These are phyloP conservation scores for Leptinotarsa tumamoca DNA, from an alignment of 2,888 invertebrate species.

Conservation along the genomic window DNA sequence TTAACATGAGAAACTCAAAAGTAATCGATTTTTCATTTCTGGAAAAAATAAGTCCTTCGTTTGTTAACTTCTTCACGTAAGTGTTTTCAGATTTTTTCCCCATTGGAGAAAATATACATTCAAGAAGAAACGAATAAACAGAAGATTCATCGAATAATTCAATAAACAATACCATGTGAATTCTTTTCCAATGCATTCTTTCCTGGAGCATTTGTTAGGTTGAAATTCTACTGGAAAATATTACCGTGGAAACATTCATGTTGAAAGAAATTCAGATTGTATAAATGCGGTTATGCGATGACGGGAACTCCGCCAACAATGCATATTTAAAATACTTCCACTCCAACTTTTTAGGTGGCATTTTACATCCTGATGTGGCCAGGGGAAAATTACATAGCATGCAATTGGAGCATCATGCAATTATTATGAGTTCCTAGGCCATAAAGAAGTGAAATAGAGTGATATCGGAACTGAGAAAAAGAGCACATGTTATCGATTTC, in stretches of 20 bases:
- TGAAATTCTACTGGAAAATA: background rate
- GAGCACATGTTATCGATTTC: background rate
- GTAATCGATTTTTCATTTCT: too few relatives aligned
- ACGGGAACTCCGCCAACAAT: constrained; percentile 12
- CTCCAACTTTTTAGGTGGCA: constrained; percentile 12
- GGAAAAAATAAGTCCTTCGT: too few relatives aligned
- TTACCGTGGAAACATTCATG: background rate
- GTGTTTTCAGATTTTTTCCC: too few relatives aligned
- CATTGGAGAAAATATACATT: background rate
- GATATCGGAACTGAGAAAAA: background rate
- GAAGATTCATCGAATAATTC: background rate
- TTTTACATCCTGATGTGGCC: constrained; percentile 15
- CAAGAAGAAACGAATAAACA: background rate
- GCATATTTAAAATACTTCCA: constrained; percentile 22
- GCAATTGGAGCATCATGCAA: constrained; percentile 13
- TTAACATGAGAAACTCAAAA: too few relatives aligned
- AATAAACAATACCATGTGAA: background rate
- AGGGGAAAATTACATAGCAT: constrained; percentile 5
- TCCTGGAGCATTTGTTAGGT: background rate
- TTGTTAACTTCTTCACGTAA: too few relatives aligned
- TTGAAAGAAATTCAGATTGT: constrained; percentile 12
- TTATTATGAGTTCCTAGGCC: constrained; percentile 3
- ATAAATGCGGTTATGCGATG: background rate
- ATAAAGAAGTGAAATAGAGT: background rate
- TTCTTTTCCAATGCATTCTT: background rate